A percentile compares a stretch with the other conserved stretches of the same genome.
These are phyloP conservation scores for Chrysocyon brachyurus DNA, from an alignment of 2,797 vertebrate genomes.

Conservation along the genomic window DNA sequence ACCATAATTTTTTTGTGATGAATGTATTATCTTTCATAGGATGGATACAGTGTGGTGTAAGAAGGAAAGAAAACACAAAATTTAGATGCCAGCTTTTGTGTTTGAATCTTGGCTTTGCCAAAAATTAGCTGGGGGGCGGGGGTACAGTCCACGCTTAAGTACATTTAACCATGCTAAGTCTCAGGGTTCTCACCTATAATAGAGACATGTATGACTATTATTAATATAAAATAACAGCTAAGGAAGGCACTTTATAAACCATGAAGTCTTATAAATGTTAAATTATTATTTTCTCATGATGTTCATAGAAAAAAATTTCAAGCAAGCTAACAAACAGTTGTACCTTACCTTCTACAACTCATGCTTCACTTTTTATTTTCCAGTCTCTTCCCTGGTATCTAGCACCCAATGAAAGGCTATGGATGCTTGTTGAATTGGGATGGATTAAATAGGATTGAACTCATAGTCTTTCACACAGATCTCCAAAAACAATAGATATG, in stretches of 20 bases:
- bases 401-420: background rate
- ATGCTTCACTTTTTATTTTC: background rate
- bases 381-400: background rate
- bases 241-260: background rate
- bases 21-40: constrained; percentile 36
- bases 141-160: background rate
- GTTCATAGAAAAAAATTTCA: background rate
- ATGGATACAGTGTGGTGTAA: background rate
- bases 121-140: background rate
- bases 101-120: background rate
- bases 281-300: background rate
- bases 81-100: background rate
- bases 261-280: constrained; percentile 7
- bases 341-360: background rate
- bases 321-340: background rate
- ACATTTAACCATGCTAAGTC: background rate
- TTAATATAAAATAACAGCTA: constrained; percentile 43
- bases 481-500: background rate
- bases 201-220: constrained; percentile 19
- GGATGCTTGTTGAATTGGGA: background rate
- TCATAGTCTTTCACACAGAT: background rate
- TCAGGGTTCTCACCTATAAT: background rate
- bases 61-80: background rate
- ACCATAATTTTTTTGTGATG: constrained; percentile 42
- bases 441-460: background rate